Conservation (phyloP, 2,113 vertebrate genomes). For the Beaufortia kweichowensis region DNA sequence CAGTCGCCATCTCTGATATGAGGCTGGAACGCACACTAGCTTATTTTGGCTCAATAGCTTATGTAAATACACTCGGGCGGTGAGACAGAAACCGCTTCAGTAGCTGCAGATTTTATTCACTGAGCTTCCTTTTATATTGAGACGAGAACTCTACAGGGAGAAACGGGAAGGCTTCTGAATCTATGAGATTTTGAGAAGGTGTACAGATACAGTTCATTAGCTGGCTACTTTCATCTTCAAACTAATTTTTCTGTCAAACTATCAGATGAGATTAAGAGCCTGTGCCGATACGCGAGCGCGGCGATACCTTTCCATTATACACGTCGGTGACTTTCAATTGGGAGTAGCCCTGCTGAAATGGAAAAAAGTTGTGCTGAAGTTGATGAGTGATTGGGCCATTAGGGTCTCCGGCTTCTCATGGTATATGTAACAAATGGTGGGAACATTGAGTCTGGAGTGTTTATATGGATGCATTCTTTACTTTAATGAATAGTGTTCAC, state of each 20-base stretch:
- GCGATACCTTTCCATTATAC: constrained; percentile 56
- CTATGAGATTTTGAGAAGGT: constrained; percentile 35
- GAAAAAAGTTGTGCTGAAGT: constrained; percentile 45
- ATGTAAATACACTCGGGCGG: constrained; percentile 24
- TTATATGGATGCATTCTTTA: constrained; percentile 27
- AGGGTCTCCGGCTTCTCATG: neutral
- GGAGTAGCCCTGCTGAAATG: constrained; percentile 39
- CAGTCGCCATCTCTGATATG: neutral
- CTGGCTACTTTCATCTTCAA: constrained; percentile 32
- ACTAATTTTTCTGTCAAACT: constrained; percentile 45
- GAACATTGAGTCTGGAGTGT: neutral
- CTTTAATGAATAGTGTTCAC: constrained; percentile 28
- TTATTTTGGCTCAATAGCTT: constrained; percentile 17
- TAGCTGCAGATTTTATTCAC: constrained; percentile 22
- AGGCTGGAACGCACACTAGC: neutral
- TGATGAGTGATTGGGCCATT: constrained; percentile 49
- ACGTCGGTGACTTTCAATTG: constrained; percentile 52
- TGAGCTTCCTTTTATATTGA: constrained; percentile 4
- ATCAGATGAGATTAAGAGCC: constrained; percentile 53
- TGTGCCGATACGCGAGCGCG: constrained; percentile 41
- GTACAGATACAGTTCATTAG: constrained; percentile 48
- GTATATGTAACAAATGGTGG: constrained; percentile 7
- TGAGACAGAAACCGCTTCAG: constrained; percentile 13
- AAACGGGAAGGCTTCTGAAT: neutral
- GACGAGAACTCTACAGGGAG: neutral